Conservation (phyloP, 1,140 invertebrate species). For the Harpegnathos saltator region DNA sequence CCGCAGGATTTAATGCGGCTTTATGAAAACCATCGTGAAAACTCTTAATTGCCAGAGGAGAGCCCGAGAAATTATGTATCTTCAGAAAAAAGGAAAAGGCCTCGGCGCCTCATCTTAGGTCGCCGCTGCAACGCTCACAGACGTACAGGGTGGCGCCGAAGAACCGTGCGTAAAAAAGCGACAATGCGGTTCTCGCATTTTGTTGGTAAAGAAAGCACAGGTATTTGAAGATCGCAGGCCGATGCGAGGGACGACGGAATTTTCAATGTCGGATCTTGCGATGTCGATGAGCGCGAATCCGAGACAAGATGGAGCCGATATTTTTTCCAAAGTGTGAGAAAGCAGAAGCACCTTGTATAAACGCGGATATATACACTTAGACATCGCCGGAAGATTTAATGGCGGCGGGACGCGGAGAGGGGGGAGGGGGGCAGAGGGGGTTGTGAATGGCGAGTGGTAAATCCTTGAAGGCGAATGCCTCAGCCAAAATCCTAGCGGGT, state of each 20-base stretch:
- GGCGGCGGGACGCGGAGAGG: background rate
- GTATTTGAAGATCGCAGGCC: too few relatives aligned
- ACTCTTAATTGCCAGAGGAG: constrained; percentile 80
- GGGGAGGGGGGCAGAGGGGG: background rate
- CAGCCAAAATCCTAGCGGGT: constrained; percentile 33
- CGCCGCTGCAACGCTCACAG: background rate
- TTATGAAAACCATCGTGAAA: constrained; percentile 81
- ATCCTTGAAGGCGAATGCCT: background rate
- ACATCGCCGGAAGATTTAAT: constrained; percentile 22
- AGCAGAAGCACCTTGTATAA: background rate
- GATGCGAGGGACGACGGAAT: too few relatives aligned
- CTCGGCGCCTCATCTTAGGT: background rate
- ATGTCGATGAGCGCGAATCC: background rate
- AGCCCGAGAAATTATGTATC: constrained; percentile 75
- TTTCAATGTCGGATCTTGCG: too few relatives aligned
- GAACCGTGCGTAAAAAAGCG: too few relatives aligned
- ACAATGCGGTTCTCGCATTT: background rate
- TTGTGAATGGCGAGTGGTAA: background rate
- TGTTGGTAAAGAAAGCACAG: too few relatives aligned
- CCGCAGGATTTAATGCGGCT: constrained; percentile 79
- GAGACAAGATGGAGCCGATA: background rate
- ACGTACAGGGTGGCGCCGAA: background rate
- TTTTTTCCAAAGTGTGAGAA: background rate
- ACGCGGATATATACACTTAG: background rate
- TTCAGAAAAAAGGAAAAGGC: constrained; percentile 66